Base-by-base conservation (phyloP, 2,797 vertebrate species). In the Chloroceryle inda region DNA sequence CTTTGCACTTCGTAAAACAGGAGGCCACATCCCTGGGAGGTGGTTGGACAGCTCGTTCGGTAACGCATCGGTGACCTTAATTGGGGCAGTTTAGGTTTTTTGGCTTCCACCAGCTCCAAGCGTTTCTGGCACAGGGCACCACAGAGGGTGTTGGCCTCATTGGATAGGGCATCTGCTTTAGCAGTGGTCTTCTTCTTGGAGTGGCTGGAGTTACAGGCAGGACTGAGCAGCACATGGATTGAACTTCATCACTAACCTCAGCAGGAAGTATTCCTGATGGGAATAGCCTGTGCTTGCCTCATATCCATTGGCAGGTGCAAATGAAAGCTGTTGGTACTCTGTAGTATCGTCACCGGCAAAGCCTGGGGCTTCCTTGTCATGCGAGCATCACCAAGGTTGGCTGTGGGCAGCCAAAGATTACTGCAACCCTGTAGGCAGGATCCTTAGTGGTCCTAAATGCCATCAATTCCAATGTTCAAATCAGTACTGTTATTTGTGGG, bases 1-100 rank as follows among this genome's bases (percentile, higher is more conserved):
- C 69, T 89, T 94, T 67, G 71, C 59, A 79, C 85, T 94, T 92
- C 0, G 1, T 90, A 89, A 91, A 95, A 95, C 80, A 64, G 49
- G 61, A 87, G 76, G 44, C 76, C 63, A n/a, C 66, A 16, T 83
- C 95, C 62, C 61, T 71, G 64, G 49, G 72, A 85, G 68, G 29
- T 92, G 68, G 64, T 47, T 80, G 82, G n/a, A 42, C 80, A 78
- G 75, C 74, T 94, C 24, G 0, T 83, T 94, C 0, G 0, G 75
- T 80, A 50, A 71, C 0, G 1, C 18, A 2, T 87, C 0, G 0
- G 27, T 85, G 85, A 78, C 55, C 24, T 78, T 92, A 80, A 68
- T 2, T 87, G 72, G 15, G 62, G 18, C 45, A 68, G 26, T 75
- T 92, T 21, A 9, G 27, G 42, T 8, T 89, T 95, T 64, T 85